Conservation (phyloP, 2,797 vertebrate genomes). For the Mormyrops attenuatus region DNA sequence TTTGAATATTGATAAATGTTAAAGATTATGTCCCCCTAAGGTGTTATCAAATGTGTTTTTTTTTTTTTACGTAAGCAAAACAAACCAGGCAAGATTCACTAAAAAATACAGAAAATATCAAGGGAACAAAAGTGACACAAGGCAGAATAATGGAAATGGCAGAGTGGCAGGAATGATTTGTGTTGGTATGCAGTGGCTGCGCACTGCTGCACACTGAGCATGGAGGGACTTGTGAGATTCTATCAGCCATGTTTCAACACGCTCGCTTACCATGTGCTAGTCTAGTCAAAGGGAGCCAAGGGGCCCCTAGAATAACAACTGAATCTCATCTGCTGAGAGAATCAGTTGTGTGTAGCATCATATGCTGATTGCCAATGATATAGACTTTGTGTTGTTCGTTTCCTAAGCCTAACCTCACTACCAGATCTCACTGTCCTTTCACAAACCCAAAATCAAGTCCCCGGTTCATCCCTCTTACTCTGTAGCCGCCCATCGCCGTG, state of each 20-base stretch:
- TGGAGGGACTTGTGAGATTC: not conserved
- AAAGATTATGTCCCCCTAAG: not conserved
- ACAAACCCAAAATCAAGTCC: not conserved
- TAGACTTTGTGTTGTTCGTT: not conserved
- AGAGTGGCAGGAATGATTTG: not conserved
- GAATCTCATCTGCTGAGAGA: not conserved
- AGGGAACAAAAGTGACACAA: not conserved
- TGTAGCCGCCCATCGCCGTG: not conserved
- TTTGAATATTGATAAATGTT: not conserved
- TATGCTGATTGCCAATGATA: not conserved
- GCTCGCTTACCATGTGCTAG: not conserved
- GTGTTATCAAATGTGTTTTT: not conserved
- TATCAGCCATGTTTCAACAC: not conserved
- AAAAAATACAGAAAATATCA: not conserved
- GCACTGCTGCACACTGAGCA: not conserved
- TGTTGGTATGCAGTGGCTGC: not conserved
- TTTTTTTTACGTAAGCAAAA: not conserved
- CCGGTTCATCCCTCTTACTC: not conserved
- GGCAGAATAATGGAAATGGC: not conserved
- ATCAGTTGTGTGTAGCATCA: not conserved
- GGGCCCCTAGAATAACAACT: not conserved
- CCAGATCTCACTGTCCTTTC: not conserved
- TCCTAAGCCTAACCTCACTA: not conserved
- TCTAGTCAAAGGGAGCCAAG: not conserved
- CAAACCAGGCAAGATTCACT: not conserved